phyloP scores from a whole-genome alignment of 2,797 vertebrate species.

The Anomalospiza imberbis region DNA sequence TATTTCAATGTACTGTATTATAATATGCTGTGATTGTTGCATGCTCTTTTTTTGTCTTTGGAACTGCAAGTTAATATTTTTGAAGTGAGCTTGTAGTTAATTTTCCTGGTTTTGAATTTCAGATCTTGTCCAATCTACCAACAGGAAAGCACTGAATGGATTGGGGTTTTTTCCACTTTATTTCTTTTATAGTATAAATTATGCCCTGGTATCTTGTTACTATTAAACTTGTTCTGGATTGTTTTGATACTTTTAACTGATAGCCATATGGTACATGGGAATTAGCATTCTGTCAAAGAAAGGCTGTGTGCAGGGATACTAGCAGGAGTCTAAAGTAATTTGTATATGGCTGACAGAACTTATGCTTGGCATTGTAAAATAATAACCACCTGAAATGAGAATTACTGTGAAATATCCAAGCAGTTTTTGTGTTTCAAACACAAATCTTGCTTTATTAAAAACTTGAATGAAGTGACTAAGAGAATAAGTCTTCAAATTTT shows the following conservation, averaged over 20 bases:
- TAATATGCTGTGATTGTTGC: neutral
- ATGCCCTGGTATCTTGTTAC: neutral
- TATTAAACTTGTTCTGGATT: neutral
- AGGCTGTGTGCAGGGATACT: neutral
- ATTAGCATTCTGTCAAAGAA: neutral
- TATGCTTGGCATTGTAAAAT: neutral
- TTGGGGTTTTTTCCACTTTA: neutral
- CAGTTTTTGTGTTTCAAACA: neutral
- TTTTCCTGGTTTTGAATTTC: neutral
- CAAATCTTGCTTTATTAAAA: neutral
- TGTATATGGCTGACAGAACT: neutral
- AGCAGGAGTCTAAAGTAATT: neutral
- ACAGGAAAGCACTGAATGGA: neutral
- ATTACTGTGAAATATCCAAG: neutral
- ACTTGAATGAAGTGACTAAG: neutral
- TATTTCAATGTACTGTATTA: neutral
- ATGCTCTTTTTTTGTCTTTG: neutral
- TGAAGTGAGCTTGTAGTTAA: neutral
- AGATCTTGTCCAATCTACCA: neutral
- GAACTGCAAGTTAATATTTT: neutral
- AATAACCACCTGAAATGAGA: neutral
- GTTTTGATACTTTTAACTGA: neutral
- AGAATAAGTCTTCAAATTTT: neutral
- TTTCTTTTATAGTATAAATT: neutral
- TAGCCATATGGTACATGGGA: neutral